A percentile compares a stretch with the other conserved stretches of the same genome.
Conservation (phyloP, 2,888 invertebrate species). For the Cryptus armator region DNA sequence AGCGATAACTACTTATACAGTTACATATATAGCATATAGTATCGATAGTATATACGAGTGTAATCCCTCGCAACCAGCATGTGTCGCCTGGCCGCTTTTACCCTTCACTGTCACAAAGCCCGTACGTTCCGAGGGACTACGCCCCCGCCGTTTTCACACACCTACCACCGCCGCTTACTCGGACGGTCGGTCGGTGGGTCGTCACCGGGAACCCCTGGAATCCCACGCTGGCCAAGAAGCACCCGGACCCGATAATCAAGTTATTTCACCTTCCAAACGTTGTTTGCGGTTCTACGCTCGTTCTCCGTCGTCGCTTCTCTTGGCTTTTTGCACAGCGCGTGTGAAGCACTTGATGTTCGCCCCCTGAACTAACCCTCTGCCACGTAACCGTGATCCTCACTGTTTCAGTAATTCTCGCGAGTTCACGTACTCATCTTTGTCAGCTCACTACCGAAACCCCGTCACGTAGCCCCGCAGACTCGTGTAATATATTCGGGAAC, state of each 20-base stretch:
- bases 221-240: constrained; percentile 22
- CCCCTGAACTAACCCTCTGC: neutral
- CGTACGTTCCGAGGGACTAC: neutral
- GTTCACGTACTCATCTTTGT: neutral
- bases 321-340: neutral
- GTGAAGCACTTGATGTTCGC: constrained; percentile 15
- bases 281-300: constrained; percentile 51
- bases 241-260: constrained; percentile 49
- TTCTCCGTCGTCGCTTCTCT: neutral
- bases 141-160: neutral
- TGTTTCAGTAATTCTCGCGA: constrained; percentile 2
- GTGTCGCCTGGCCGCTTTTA: constrained; percentile 4
- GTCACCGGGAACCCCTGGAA: constrained; percentile 20
- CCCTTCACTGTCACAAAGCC: neutral
- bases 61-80: neutral
- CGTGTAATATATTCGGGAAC: constrained; percentile 2
- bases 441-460: neutral
- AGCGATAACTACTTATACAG: neutral
- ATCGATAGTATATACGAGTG: neutral
- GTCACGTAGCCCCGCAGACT: neutral
- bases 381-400: neutral
- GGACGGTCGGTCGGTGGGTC: neutral
- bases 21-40: neutral
- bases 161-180: neutral
- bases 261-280: constrained; percentile 50